These are phyloP conservation scores for Gymnarchus niloticus DNA, from an alignment of 2,113 vertebrate species.

Conservation along the genomic window DNA sequence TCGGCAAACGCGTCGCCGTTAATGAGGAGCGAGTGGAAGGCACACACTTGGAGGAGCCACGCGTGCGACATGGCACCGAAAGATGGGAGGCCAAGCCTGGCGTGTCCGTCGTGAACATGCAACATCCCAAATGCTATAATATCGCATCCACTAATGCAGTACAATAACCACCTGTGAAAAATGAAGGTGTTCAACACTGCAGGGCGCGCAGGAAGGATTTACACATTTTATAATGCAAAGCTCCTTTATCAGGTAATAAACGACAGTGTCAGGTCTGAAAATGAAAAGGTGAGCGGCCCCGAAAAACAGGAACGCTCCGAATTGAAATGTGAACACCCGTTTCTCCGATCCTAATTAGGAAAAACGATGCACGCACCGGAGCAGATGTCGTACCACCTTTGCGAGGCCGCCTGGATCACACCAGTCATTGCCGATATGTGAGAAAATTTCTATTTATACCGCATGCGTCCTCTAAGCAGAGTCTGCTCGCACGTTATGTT, in stretches of 20 bases:
- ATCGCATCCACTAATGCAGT: not conserved
- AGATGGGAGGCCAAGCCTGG: not conserved
- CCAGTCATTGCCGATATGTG: not conserved
- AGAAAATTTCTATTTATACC: not conserved
- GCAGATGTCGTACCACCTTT: not conserved
- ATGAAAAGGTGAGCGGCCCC: not conserved
- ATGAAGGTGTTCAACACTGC: not conserved
- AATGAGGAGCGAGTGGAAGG: slow-evolving; percentile 11
- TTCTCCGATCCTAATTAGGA: not conserved
- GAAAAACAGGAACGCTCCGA: not conserved
- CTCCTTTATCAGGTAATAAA: slow-evolving; percentile 13
- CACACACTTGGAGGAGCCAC: not conserved
- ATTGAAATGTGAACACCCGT: not conserved
- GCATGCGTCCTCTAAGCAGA: not conserved
- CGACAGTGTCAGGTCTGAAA: not conserved
- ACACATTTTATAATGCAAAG: slow-evolving; percentile 1
- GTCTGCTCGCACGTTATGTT: not conserved
- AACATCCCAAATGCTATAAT: not conserved
- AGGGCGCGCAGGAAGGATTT: not conserved
- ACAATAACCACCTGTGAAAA: not conserved
- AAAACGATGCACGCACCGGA: not conserved
- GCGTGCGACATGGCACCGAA: not conserved
- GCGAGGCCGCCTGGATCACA: not conserved
- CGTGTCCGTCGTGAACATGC: not conserved
- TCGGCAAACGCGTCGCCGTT: not conserved